A percentile compares a stretch with the other conserved stretches of the same genome.
Evolutionary conservation across 2,888 invertebrate genomes (phyloP).

Genomic region (Encarsia formosa): DNA sequence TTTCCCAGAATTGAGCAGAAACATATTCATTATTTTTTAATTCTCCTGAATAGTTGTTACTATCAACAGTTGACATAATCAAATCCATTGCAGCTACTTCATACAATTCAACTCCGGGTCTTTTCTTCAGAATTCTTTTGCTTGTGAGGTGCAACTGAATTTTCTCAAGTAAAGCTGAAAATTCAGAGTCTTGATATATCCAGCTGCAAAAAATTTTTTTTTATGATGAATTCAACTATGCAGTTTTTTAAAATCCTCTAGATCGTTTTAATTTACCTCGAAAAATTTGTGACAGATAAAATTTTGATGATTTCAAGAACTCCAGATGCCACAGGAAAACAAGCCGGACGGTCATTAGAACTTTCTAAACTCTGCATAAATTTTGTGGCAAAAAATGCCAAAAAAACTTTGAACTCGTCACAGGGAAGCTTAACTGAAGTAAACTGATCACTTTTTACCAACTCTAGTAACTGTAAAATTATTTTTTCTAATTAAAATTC

Average conservation of each 20-base stretch:
- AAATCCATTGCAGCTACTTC: slow-evolving; percentile 35
- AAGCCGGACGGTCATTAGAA: slow-evolving; percentile 30
- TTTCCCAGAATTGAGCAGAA: slow-evolving; percentile 25
- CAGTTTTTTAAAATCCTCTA: no score
- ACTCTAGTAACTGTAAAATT: slow-evolving; percentile 48
- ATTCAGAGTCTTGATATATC: slow-evolving; percentile 10
- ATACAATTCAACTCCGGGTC: slow-evolving; percentile 41
- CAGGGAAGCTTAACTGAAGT: neutral
- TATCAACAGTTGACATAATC: slow-evolving; percentile 25
- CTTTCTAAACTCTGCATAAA: slow-evolving; percentile 37
- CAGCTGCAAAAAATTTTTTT: slow-evolving; percentile 11
- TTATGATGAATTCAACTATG: no score
- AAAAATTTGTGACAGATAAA: slow-evolving; percentile 28
- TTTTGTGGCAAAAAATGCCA: slow-evolving; percentile 31
- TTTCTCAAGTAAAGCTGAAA: slow-evolving; percentile 14
- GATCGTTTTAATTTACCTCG: no score
- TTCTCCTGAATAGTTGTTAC: slow-evolving; percentile 4
- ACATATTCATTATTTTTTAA: slow-evolving; percentile 2
- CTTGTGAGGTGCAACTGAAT: slow-evolving; percentile 33
- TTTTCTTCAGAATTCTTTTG: slow-evolving; percentile 31
- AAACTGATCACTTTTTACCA: slow-evolving; percentile 42
- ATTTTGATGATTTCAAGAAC: slow-evolving; percentile 34
- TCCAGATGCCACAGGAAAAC: slow-evolving; percentile 41
- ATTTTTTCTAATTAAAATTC: no score
- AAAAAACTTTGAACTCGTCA: no score